Percentiles rank a stretch among this genome's conserved stretches.
Conservation (phyloP, 2,797 vertebrate species). For the Acanthornis magna region DNA sequence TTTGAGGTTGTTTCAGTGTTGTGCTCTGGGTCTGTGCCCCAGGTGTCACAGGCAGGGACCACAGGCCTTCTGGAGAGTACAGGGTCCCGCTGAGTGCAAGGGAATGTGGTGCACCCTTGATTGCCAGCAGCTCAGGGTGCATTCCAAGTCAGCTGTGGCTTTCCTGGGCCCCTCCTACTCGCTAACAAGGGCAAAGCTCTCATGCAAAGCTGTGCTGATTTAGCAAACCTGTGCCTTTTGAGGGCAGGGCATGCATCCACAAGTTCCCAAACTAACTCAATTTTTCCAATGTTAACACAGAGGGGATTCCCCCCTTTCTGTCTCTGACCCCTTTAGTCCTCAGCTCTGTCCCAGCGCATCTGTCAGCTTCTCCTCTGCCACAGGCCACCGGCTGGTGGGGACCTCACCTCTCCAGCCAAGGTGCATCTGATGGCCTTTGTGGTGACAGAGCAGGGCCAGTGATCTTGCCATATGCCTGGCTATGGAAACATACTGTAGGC, state of each 20-base stretch:
- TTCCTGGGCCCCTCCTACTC: not conserved
- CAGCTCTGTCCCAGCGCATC: not conserved
- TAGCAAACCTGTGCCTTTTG: not conserved
- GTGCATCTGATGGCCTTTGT: not conserved
- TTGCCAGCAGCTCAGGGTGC: not conserved
- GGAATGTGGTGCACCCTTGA: not conserved
- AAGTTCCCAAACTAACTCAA: not conserved
- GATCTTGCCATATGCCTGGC: not conserved
- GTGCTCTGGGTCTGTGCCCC: not conserved
- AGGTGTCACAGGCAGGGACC: not conserved
- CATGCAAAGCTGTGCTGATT: not conserved
- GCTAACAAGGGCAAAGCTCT: not conserved
- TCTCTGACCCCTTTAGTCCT: not conserved
- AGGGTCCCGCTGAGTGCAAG: not conserved
- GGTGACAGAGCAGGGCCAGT: not conserved
- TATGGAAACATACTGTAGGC: not conserved
- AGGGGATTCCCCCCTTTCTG: not conserved
- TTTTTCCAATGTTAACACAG: not conserved
- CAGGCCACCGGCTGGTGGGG: not conserved
- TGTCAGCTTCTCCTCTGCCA: not conserved
- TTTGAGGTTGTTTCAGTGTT: not conserved
- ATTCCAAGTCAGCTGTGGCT: not conserved
- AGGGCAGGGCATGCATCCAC: rapidly evolving
- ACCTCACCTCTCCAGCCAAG: not conserved
- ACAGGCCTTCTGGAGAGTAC: not conserved